Evolutionary conservation across 2,797 vertebrate genomes (phyloP).

Genomic region (Poecilia velifera): DNA sequence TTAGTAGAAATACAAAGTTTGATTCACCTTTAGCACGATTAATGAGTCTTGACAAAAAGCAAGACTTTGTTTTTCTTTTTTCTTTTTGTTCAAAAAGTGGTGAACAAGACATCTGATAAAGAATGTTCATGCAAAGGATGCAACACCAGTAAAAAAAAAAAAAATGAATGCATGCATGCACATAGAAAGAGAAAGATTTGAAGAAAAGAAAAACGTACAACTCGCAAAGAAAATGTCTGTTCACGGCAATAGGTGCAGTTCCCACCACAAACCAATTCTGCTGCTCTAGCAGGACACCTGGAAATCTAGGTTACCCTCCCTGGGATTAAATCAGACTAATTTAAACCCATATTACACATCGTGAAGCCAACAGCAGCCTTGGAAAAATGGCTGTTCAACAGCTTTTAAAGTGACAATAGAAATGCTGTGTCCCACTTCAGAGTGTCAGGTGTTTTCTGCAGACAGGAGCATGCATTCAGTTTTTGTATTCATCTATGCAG

Average conservation of each 20-base stretch:
- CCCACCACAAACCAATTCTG: constrained; percentile 20
- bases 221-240: neutral
- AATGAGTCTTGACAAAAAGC: neutral
- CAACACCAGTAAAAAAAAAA: neutral
- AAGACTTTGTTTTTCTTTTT: neutral
- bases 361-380: constrained; percentile 49
- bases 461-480: constrained; percentile 29
- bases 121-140: neutral
- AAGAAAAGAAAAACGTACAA: neutral
- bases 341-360: constrained; percentile 60
- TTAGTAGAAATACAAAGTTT: too few species aligned
- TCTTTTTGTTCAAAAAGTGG: neutral
- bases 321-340: constrained; percentile 58
- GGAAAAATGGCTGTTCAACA: constrained; percentile 50
- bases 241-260: constrained; percentile 20
- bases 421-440: constrained; percentile 59
- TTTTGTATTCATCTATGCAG: neutral
- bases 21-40: neutral
- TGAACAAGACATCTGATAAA: neutral
- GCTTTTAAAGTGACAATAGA: constrained; percentile 50
- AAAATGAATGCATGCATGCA: neutral
- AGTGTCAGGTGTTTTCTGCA: constrained; percentile 38
- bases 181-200: neutral
- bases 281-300: constrained; percentile 53
- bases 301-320: constrained; percentile 65